Conservation (phyloP, 2,797 vertebrate genomes). For the Aselliscus stoliczkanus region DNA sequence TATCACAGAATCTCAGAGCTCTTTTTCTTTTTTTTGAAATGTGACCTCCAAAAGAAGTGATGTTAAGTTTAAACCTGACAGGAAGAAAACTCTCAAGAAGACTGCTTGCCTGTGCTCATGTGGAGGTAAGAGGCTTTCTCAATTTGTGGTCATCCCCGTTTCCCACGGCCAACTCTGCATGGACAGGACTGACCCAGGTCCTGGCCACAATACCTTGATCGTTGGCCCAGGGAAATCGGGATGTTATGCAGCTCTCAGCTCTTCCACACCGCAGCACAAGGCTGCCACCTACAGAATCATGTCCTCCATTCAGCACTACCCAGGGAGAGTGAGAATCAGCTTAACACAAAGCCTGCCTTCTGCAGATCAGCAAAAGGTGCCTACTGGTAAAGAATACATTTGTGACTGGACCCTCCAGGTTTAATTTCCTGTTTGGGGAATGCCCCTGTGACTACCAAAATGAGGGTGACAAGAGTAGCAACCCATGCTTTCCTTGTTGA, state of each 20-base stretch:
- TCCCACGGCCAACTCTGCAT: background rate
- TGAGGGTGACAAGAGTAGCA: background rate
- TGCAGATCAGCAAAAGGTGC: background rate
- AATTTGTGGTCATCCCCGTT: accelerated
- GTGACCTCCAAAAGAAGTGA: background rate
- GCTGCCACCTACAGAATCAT: constrained; percentile 19
- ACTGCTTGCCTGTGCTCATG: background rate
- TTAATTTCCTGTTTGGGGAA: background rate
- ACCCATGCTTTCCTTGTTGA: background rate
- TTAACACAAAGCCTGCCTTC: background rate
- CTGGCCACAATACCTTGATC: background rate
- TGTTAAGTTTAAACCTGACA: background rate
- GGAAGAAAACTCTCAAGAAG: background rate
- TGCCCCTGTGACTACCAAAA: background rate
- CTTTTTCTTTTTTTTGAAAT: background rate
- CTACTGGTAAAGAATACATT: background rate
- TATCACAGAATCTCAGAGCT: background rate
- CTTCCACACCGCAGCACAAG: constrained; percentile 4
- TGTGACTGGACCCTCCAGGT: background rate
- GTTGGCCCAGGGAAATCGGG: background rate
- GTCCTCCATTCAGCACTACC: background rate
- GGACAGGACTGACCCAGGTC: background rate
- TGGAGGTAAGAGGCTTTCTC: background rate
- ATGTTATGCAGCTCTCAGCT: background rate
- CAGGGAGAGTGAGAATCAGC: background rate